These are phyloP conservation scores for Syrrhaptes paradoxus DNA, from an alignment of 2,113 vertebrate genomes.

Conservation along the genomic window DNA sequence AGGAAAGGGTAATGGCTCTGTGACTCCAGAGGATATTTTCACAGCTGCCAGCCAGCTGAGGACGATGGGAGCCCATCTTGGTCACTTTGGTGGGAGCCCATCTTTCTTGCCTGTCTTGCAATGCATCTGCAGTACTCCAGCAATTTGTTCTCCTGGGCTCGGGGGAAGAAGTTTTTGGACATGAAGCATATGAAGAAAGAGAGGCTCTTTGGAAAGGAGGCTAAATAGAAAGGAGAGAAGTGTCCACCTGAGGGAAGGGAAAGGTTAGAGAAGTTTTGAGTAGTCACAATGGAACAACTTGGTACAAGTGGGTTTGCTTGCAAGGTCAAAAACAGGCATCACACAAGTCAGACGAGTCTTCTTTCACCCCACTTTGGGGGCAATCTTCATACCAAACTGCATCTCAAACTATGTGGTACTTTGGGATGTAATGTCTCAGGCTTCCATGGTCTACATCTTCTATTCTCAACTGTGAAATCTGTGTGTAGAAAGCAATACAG, in stretches of 20 bases:
- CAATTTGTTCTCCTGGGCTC: neutral
- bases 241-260: neutral
- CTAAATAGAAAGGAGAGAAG: neutral
- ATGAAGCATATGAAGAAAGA: neutral
- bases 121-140: neutral
- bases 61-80: neutral
- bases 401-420: neutral
- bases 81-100: neutral
- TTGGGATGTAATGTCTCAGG: neutral
- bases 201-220: neutral
- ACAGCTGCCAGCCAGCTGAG: neutral
- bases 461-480: neutral
- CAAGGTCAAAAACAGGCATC: neutral
- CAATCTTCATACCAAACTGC: neutral
- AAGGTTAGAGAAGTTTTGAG: neutral
- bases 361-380: neutral
- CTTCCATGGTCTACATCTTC: neutral
- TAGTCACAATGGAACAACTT: neutral
- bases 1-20: neutral
- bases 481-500: neutral
- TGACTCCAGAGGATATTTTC: neutral
- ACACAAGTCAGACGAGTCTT: neutral
- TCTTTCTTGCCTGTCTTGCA: neutral
- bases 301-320: neutral
- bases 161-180: neutral